phyloP scores from a whole-genome alignment of 2,113 vertebrate genomes.

The Vireo altiloquus region DNA sequence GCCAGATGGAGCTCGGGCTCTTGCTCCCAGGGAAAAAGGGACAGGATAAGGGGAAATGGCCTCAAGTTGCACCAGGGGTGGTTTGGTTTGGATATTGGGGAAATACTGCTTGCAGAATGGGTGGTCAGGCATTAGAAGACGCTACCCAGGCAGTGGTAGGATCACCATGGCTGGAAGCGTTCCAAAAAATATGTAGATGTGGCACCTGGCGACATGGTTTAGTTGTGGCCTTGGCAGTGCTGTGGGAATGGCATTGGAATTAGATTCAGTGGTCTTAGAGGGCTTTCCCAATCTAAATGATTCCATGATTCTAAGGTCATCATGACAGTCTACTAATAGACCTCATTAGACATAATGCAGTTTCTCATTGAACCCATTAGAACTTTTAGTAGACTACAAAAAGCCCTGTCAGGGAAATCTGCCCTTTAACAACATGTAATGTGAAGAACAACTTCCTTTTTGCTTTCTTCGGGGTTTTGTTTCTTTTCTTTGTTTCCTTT shows the following conservation, averaged over 20 bases:
- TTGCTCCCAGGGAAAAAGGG: not conserved
- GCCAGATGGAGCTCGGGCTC: accelerated
- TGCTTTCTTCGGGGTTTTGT: not conserved
- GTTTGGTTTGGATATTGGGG: not conserved
- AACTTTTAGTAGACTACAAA: not conserved
- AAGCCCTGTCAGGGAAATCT: not conserved
- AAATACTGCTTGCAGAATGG: not conserved
- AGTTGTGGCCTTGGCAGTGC: not conserved
- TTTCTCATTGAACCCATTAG: not conserved
- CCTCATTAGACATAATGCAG: not conserved
- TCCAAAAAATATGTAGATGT: accelerated
- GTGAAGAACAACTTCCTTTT: not conserved
- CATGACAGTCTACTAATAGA: not conserved
- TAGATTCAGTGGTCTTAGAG: not conserved
- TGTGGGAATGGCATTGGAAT: not conserved
- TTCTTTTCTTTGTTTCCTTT: not conserved
- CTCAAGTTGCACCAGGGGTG: not conserved
- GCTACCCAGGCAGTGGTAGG: not conserved
- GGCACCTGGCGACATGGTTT: no score
- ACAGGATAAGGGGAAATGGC: not conserved
- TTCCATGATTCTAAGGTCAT: not conserved
- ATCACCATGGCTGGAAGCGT: not conserved
- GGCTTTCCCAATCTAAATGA: not conserved
- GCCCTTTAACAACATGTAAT: not conserved
- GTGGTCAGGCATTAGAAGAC: not conserved